Evolutionary conservation across 1,140 invertebrate genomes (phyloP), one percentile per base, ranked within the genome.

Genomic region (Penaeus japonicus): DNA sequence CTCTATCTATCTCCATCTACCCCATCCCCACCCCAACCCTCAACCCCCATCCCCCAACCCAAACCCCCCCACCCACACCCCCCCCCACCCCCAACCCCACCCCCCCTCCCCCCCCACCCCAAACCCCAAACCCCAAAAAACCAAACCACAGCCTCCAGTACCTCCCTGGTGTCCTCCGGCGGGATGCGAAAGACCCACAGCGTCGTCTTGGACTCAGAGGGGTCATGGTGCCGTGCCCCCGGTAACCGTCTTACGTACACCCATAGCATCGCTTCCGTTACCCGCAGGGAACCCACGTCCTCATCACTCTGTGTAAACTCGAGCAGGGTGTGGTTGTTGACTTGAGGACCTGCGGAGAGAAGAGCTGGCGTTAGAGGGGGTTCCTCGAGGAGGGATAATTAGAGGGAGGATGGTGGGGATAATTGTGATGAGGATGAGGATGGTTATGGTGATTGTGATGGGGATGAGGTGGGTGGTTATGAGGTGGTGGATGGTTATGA

Each of bases 251-350:
- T 95, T 30, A 96, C 94, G 91, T 95, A 94, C 39, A 96, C 94
- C 96, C 96, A 96, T 75, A 97, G 93, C 57, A 95, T 95, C 1
- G 96, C 96, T 55, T 94, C 94, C 87, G 95, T 96, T 81, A 97
- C 96, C 85, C 94, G 93, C 27, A 96, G 92, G 81, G 95, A 94
- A 91, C 93, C 91, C 89, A 92, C 89, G 90, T 91, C 91, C 94
- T 94, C 89, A 92, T 82, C 91, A 32, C 93, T 94, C 91, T 96
- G 95, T 86, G 94, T 95, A 93, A 98, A 97, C 92, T 97, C 96
- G 81, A 98, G 93, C 83, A 97, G 93, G 39, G 95, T 95, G 92
- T 97, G 97, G 10, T 96, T 96, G 92, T 97, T 97, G 87, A 97
- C 93, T 91, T 95, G 95, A 89, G 95, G 94, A 92, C 97, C 97